phyloP scores from a whole-genome alignment of 2,113 vertebrate genomes.

The Nothocercus julius region DNA sequence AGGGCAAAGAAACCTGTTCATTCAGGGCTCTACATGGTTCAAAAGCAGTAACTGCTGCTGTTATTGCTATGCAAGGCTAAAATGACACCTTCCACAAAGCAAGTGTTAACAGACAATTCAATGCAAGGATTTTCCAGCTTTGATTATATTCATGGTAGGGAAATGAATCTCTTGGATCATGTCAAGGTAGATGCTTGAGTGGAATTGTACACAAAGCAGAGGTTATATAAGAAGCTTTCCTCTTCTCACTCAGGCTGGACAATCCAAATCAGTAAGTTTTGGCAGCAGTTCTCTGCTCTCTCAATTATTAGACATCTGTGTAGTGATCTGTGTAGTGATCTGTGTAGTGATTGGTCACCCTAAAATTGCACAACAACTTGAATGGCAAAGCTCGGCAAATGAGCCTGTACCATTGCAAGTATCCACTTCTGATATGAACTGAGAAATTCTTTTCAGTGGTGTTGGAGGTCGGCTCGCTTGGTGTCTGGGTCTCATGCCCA shows the following conservation, averaged over 20 bases:
- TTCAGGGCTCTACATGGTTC: too few species aligned
- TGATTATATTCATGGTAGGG: neutral
- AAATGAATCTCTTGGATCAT: neutral
- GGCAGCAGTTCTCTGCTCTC: neutral
- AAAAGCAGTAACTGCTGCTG: too few species aligned
- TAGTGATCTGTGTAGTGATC: too few species aligned
- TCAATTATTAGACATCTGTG: neutral
- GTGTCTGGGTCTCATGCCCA: accelerated
- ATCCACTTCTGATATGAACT: neutral
- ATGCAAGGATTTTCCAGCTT: neutral
- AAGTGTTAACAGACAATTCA: neutral
- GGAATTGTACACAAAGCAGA: neutral
- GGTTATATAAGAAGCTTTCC: neutral
- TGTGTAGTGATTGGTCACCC: neutral
- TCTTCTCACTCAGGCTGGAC: neutral
- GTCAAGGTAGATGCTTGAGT: neutral
- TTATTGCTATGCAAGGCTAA: neutral
- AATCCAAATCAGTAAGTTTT: neutral
- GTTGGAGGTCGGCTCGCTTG: neutral
- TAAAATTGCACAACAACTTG: neutral
- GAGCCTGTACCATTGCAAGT: neutral
- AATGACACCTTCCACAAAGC: neutral
- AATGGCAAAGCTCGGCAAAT: neutral
- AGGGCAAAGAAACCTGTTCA: too few species aligned
- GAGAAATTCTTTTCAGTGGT: neutral